phyloP scores from a whole-genome alignment of 1,140 invertebrate species.

The Cepaea nemoralis region DNA sequence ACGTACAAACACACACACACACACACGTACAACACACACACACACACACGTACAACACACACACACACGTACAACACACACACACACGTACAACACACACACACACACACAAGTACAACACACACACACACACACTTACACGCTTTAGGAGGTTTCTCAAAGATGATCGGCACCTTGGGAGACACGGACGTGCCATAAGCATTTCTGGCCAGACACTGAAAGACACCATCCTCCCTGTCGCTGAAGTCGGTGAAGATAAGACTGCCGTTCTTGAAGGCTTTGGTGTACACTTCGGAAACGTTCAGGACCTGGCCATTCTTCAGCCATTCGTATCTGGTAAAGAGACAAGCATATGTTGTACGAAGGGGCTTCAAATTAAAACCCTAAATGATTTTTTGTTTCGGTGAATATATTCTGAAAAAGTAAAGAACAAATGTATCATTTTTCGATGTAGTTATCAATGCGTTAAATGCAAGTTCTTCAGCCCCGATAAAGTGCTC shows the following conservation, averaged over 20 bases:
- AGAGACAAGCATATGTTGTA: no score
- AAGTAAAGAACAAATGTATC: no score
- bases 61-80: background rate
- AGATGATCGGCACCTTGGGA: slow-evolving; percentile 14
- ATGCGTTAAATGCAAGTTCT: no score
- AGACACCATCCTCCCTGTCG: background rate
- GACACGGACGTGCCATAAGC: slow-evolving; percentile 16
- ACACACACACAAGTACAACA: background rate
- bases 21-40: background rate
- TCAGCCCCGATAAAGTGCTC: no score
- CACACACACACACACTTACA: background rate
- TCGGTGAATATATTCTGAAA: no score
- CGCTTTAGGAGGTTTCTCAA: background rate
- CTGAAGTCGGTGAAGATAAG: background rate
- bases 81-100: background rate
- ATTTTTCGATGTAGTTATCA: no score
- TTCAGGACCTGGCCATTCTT: background rate
- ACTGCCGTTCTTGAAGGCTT: slow-evolving; percentile 11
- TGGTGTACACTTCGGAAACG: background rate
- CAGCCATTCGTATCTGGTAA: background rate
- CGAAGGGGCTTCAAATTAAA: background rate
- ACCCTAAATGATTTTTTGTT: no score
- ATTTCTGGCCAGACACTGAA: slow-evolving; percentile 11
- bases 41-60: background rate
- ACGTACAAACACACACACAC: background rate